Conservation (phyloP, 2,888 invertebrate genomes). For the Phengaris arion region DNA sequence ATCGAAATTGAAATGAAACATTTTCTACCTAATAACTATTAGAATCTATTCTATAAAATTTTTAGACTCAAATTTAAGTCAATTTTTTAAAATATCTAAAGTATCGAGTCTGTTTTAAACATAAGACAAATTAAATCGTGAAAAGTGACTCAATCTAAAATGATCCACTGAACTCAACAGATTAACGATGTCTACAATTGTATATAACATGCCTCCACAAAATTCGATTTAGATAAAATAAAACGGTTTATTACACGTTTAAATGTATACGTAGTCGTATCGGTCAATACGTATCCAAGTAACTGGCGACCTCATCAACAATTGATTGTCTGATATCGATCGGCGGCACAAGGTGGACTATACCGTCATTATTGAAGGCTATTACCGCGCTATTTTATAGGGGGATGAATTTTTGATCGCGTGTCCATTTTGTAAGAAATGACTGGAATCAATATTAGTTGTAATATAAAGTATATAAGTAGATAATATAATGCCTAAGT, state of each 20-base stretch:
- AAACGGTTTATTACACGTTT: background rate
- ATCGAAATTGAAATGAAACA: slow-evolving; percentile 3
- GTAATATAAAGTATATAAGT: background rate
- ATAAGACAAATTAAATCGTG: too few relatives aligned
- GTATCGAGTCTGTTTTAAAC: too few relatives aligned
- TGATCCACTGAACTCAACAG: too few relatives aligned
- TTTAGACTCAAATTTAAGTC: too few relatives aligned
- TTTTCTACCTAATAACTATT: background rate
- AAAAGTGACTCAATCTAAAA: too few relatives aligned
- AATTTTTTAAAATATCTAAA: too few relatives aligned
- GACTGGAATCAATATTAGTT: slow-evolving; percentile 10
- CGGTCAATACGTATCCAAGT: slow-evolving; percentile 70
- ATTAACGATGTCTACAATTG: too few relatives aligned
- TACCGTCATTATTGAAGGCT: slow-evolving; percentile 24
- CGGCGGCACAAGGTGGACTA: slow-evolving; percentile 33
- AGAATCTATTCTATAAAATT: too few relatives aligned
- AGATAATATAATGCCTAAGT: background rate
- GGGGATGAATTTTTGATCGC: slow-evolving; percentile 19
- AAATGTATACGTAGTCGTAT: slow-evolving; percentile 31
- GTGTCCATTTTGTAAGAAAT: slow-evolving; percentile 23
- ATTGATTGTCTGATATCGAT: slow-evolving; percentile 67
- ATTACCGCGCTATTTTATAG: slow-evolving; percentile 23
- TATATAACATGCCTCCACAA: too few relatives aligned
- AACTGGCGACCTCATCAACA: slow-evolving; percentile 69
- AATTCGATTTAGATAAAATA: too few relatives aligned